Base-by-base conservation (phyloP, 2,888 invertebrate genomes). In the Drosophila anomalata region DNA sequence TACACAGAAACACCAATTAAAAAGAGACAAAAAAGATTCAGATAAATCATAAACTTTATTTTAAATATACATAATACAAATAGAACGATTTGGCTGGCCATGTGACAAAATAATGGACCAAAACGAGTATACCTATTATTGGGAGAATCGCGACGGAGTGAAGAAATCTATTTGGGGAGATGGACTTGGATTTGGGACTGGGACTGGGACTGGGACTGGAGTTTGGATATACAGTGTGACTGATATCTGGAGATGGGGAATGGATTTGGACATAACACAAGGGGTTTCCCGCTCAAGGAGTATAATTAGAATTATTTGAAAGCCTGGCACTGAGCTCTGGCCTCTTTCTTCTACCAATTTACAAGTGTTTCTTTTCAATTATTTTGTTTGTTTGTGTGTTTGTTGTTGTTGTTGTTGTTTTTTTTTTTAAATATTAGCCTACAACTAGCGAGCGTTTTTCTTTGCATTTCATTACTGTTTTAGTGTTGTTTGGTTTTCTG, bases 11-110 rank as follows among this genome's bases (percentile, higher is more conserved):
- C 11, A 33, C 1, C 54, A 57, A 47, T 12, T 31, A 31, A 57
- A 57, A 47, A 61, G 61, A 41, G 58, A 56, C 14, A n/a, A 1
- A 12, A 29, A 1, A 2, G 0, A 9, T 2, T 14, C 9, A 46
- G 53, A 31, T 47, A 65, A 63, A 54, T 62, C 11, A 62, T 53
- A 24, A 44, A 22, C 11, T 61, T 61, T 61, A 53, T 65, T 42
- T 42, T 65, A 63, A 63, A 52, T 52, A 61, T 63, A 63, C 39
- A 62, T 65, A 52, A 29, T 65, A 62, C 63, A 65, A 63, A 54
- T 52, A 54, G 14, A 63, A 39, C 29, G 39, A 63, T 53, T 39
- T 46, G 65, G 47, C 54, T 47, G 65, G 65, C 59, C 59, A n/a
- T 24, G 41, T 29, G 33, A 59, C 61, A 59, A 33, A 48, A 33